These are phyloP conservation scores for Ostrea edulis DNA, from an alignment of 1,140 invertebrate species.

Conservation along the genomic window DNA sequence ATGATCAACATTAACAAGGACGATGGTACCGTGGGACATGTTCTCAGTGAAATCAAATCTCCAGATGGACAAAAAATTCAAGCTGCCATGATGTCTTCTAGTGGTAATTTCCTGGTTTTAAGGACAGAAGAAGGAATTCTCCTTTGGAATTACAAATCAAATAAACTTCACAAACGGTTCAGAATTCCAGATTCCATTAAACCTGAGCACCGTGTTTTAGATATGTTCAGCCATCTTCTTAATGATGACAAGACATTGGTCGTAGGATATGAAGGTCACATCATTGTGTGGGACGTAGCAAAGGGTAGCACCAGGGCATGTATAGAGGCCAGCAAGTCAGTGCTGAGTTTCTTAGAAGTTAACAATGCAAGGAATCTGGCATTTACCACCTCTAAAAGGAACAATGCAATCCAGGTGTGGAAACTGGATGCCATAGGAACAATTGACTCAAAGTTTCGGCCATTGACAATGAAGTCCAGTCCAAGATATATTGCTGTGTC, in stretches of 20 bases:
- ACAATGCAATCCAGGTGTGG: slow-evolving; percentile 61
- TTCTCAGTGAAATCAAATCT: slow-evolving; percentile 41
- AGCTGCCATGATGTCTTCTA: slow-evolving; percentile 40
- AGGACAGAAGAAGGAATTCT: slow-evolving; percentile 55
- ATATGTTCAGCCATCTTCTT: slow-evolving; percentile 55
- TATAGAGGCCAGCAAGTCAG: slow-evolving; percentile 55
- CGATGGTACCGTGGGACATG: slow-evolving; percentile 51
- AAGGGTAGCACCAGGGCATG: slow-evolving; percentile 41
- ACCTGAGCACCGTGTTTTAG: slow-evolving; percentile 57
- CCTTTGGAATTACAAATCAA: slow-evolving; percentile 56
- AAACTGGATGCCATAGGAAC: slow-evolving; percentile 51
- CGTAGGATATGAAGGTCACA: slow-evolving; percentile 61
- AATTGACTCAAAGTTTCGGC: slow-evolving; percentile 48
- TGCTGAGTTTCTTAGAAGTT: slow-evolving; percentile 45
- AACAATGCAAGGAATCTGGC: slow-evolving; percentile 54
- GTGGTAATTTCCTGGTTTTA: slow-evolving; percentile 50
- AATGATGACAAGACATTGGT: slow-evolving; percentile 54
- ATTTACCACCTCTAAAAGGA: slow-evolving; percentile 53
- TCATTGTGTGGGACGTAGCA: slow-evolving; percentile 55
- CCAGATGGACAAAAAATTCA: slow-evolving; percentile 40
- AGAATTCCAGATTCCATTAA: slow-evolving; percentile 52
- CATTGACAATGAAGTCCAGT: slow-evolving; percentile 56
- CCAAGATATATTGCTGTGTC: slow-evolving; percentile 57
- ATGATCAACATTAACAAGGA: slow-evolving; percentile 55
- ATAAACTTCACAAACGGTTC: slow-evolving; percentile 53